Conservation (phyloP, 2,888 invertebrate genomes). For the Lasioglossum morio region DNA sequence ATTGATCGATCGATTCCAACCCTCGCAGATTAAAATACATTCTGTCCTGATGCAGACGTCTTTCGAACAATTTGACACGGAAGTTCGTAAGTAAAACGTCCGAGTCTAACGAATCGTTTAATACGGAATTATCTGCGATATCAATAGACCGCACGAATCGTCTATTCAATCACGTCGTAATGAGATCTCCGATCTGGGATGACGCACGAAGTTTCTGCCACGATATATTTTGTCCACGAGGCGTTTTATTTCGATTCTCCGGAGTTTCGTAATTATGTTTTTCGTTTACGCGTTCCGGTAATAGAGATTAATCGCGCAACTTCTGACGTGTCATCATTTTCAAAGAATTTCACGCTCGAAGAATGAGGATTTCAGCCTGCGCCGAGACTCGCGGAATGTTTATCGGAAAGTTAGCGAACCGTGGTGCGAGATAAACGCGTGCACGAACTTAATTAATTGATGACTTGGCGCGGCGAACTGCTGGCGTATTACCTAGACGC, state of each 20-base stretch:
- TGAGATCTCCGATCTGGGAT: background rate
- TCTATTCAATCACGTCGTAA: background rate
- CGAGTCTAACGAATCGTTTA: background rate
- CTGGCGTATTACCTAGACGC: slow-evolving; percentile 8
- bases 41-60: background rate
- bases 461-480: slow-evolving; percentile 45
- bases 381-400: background rate
- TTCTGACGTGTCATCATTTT: background rate
- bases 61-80: background rate
- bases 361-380: background rate
- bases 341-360: background rate
- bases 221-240: background rate
- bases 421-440: slow-evolving; percentile 73
- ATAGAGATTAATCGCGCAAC: slow-evolving; percentile 1
- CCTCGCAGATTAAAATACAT: background rate
- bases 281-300: background rate
- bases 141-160: background rate
- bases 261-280: background rate
- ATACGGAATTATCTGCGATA: background rate
- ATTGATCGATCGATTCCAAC: background rate
- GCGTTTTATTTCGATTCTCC: background rate
- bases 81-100: background rate
- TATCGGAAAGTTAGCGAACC: slow-evolving; percentile 18
- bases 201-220: background rate
- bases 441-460: slow-evolving; percentile 67